A percentile compares a stretch with the other conserved stretches of the same genome.
phyloP scores from a whole-genome alignment of 2,888 invertebrate species.

The Dolomedes plantarius region DNA sequence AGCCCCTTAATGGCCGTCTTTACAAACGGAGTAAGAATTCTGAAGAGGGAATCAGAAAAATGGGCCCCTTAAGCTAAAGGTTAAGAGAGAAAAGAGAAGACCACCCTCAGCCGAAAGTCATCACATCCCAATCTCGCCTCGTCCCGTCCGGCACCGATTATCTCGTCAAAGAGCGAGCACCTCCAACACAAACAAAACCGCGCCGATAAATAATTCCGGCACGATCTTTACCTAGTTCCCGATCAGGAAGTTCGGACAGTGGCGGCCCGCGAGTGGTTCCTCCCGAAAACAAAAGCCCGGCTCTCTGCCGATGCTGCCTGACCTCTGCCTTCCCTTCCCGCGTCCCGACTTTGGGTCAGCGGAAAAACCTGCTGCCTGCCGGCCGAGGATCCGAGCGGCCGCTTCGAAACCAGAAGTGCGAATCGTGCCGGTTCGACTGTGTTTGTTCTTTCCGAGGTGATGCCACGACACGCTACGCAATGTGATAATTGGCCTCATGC shows the following conservation, averaged over 20 bases:
- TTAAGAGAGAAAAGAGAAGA: too few species aligned
- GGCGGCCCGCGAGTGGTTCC: too few species aligned
- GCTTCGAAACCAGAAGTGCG: slow-evolving; percentile 25
- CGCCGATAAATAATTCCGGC: slow-evolving; percentile 6
- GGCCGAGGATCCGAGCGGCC: background rate
- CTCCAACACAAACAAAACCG: too few species aligned
- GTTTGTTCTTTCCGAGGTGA: slow-evolving; percentile 26
- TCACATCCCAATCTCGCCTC: too few species aligned
- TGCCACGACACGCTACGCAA: slow-evolving; percentile 34
- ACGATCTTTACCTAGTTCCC: slow-evolving; percentile 16
- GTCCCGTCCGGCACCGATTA: too few species aligned
- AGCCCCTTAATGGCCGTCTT: too few species aligned
- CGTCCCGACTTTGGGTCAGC: slow-evolving; percentile 53
- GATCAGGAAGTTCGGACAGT: slow-evolving; percentile 46
- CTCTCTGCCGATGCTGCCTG: slow-evolving; percentile 1
- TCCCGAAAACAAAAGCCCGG: slow-evolving; percentile 7
- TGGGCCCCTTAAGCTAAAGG: too few species aligned
- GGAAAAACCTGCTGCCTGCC: slow-evolving; percentile 25
- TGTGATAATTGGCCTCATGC: slow-evolving; percentile 59
- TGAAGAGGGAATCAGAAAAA: too few species aligned
- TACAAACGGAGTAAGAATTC: too few species aligned
- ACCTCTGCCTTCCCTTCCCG: slow-evolving; percentile 35
- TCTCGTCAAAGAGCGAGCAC: too few species aligned
- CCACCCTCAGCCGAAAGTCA: too few species aligned
- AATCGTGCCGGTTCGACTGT: slow-evolving; percentile 9